phyloP scores from a whole-genome alignment of 2,888 invertebrate species.

The Platynereis dumerilii region DNA sequence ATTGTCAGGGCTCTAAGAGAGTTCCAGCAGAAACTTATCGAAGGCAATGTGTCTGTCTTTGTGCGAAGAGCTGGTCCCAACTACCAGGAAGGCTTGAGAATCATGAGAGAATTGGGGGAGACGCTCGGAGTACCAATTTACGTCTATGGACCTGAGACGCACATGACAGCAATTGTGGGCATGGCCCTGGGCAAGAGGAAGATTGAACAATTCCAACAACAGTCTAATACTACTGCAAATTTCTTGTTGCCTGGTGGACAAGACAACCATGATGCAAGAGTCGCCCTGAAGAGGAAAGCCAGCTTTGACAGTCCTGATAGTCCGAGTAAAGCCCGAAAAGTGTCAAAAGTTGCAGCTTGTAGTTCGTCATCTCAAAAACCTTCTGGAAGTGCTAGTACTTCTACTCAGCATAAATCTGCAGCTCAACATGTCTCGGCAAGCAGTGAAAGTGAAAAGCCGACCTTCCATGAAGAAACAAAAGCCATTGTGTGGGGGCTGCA shows the following conservation, averaged over 20 bases:
- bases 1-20: slow-evolving; percentile 95
- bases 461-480: slow-evolving; percentile 78
- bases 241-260: slow-evolving; percentile 82
- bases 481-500: slow-evolving; percentile 99
- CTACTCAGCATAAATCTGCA: no score
- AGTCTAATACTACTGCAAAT: slow-evolving; percentile 84
- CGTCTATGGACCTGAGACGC: slow-evolving; percentile 98
- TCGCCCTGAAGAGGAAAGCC: no score
- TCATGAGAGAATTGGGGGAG: slow-evolving; percentile 84
- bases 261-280: no score
- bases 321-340: no score
- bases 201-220: slow-evolving; percentile 66
- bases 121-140: slow-evolving; percentile 85
- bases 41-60: slow-evolving; percentile 92
- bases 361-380: no score
- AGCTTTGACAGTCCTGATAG: no score
- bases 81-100: slow-evolving; percentile 95
- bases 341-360: no score
- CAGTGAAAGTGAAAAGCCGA: no score
- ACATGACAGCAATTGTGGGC: slow-evolving; percentile 99
- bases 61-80: slow-evolving; percentile 98
- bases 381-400: no score
- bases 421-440: no score
- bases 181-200: slow-evolving; percentile 87
- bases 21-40: slow-evolving; percentile 86